Evolutionary conservation across 2,888 invertebrate species (phyloP), one percentile per base, ranked within the genome.

Genomic region (Stegana nigrithorax): DNA sequence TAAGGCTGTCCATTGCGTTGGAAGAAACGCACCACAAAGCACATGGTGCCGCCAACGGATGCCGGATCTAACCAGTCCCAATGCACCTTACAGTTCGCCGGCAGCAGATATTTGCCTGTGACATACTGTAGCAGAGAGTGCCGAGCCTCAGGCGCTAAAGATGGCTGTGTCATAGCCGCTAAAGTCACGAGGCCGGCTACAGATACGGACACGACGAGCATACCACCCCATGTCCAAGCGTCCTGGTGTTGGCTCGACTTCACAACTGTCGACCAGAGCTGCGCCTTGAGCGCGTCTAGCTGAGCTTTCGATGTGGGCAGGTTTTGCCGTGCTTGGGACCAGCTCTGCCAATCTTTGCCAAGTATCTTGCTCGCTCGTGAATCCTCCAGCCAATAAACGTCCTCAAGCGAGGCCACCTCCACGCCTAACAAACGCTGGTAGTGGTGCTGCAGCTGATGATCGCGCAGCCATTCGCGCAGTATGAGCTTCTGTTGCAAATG

Each of bases 11-110:
- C 95, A 86, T 96, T 96, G 69, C 95, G 91, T 87, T 96, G 95
- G 87, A 90, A 95, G 88, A 96, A 96, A 88, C 93, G 88, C 72
- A 96, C 93, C 62, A 91, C 92, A 87, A 97, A 96, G 83, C 94
- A 93, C 89, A 96, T 93, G 29, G 95, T 95, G 84, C 92, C 94
- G 45, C 96, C 97, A 23, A 97, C 97, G 12, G 90, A 87, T 78
- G 93, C 92, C 17, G 96, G 96, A 85, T 96, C 96, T 66, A 91
- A 89, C 96, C 96, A 97, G 75, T 95, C 94, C 89, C 96, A 97
- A 73, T 84, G 85, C 60, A 90, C 89, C 85, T 89, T 91, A 84
- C 96, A 96, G 85, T 94, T 94, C 71, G 93, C 92, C 39, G 96
- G 94, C 68, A 95, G 89, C 65, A 96, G 88, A 87, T 96, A 96